Conservation (phyloP, 2,797 vertebrate species). For the Amblyopsis hoosieri region DNA sequence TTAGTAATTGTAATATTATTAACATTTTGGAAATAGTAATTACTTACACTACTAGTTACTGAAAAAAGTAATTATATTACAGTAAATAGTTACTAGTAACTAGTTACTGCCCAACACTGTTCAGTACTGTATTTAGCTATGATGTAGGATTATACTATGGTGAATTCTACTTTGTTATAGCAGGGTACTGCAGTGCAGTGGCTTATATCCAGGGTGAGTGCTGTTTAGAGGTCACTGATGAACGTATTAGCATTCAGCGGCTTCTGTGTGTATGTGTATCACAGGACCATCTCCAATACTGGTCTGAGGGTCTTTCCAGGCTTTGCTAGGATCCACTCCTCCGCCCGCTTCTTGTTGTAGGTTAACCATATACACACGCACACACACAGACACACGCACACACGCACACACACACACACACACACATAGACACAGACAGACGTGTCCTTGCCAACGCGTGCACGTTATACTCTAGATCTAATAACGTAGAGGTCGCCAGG, state of each 20-base stretch:
- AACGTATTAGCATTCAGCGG: constrained; percentile 33
- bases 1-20: too few relatives aligned
- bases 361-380: constrained; percentile 30
- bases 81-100: too few relatives aligned
- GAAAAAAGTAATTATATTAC: too few relatives aligned
- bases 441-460: background rate
- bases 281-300: constrained; percentile 92
- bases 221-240: constrained; percentile 14
- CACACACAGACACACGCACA: background rate
- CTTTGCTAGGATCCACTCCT: constrained; percentile 86
- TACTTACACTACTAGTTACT: too few relatives aligned
- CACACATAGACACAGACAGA: background rate
- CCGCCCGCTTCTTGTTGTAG: constrained; percentile 81
- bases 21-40: too few relatives aligned
- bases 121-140: too few relatives aligned
- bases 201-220: constrained; percentile 1
- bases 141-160: too few relatives aligned
- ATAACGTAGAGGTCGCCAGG: background rate
- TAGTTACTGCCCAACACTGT: too few relatives aligned
- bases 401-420: background rate
- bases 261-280: constrained; percentile 36
- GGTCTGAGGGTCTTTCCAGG: constrained; percentile 86
- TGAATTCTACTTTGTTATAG: too few relatives aligned
- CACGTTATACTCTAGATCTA: background rate
- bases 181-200: too few relatives aligned